A percentile compares a stretch with the other conserved stretches of the same genome.
phyloP scores from a whole-genome alignment of 2,888 invertebrate genomes.

The Scaptomyza tumidula region DNA sequence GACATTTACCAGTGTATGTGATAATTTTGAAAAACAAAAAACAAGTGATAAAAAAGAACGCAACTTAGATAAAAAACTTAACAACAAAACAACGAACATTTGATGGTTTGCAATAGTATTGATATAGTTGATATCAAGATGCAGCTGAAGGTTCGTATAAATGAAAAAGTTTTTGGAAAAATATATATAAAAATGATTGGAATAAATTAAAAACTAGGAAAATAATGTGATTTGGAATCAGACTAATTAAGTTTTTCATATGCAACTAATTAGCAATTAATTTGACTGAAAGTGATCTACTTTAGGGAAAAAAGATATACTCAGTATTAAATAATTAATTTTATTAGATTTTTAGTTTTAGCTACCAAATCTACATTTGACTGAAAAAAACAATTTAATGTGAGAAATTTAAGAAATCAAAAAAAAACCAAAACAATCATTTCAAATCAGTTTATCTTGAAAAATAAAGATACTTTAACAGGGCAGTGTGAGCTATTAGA shows the following conservation, averaged over 20 bases:
- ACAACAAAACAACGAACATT: conserved; percentile 38
- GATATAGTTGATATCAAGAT: conserved; percentile 66
- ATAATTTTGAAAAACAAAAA: conserved; percentile 57
- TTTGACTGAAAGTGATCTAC: too few relatives aligned
- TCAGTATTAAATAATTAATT: conserved; percentile 2
- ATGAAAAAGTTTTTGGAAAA: too few relatives aligned
- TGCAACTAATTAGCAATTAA: not conserved
- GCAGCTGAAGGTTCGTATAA: conserved; percentile 77
- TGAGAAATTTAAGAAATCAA: too few relatives aligned
- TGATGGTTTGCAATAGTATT: conserved; percentile 77
- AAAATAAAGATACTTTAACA: conserved; percentile 18
- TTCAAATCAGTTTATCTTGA: conserved; percentile 33
- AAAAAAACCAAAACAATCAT: not conserved
- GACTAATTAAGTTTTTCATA: not conserved
- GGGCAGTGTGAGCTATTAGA: conserved; percentile 41
- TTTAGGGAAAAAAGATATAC: too few relatives aligned
- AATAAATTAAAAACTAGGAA: not conserved
- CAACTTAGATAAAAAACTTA: conserved; percentile 64
- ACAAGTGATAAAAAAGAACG: conserved; percentile 48
- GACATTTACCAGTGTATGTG: conserved; percentile 49
- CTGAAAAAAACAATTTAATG: not conserved
- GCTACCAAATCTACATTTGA: conserved; percentile 8
- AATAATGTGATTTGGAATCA: too few relatives aligned
- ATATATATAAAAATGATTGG: too few relatives aligned
- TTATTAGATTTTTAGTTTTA: conserved; percentile 10